Base-by-base conservation (phyloP, 2,797 vertebrate species). In the Neosalanx taihuensis region DNA sequence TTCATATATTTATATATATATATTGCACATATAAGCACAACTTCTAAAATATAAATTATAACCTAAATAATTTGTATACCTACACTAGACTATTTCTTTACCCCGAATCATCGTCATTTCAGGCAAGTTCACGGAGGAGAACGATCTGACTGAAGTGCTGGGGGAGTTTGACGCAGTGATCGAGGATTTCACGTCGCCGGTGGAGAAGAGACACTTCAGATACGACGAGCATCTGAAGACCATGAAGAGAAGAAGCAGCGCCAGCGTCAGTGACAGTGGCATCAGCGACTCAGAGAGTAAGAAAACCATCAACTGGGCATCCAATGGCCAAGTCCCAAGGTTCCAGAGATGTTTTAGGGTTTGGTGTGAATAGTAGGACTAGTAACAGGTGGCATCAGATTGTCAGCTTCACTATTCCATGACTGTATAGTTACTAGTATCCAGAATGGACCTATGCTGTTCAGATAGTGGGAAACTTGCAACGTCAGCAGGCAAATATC, bases 111-210 rank as follows among this genome's bases (percentile, higher is more conserved):
- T 35, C n/a, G 2, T 9, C 0, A 58, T 35, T 69, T 23, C 82
- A 83, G 89, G 85, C 1, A 86, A 66, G n/a, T 84, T 89, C 17
- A 59, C 84, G 0, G 83, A 90, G 18, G 91, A 88, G 15, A 92
- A 89, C 23, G 95, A 90, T 31, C 85, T 98, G 84, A 92, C 78
- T 4, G 96, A 95, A 61, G 96, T 93, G 49, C 88, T 99, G 76
- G 91, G 96, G 0, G 97, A 98, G 88, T 97, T 99, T 33, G 95
- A 98, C 64, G 96, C 96, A 0, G 96, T 98, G 81, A 94, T 99
- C 72, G 95, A 95, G 0, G 96, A 98, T 78, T 96, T 98, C 88
- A 92, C 93, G 41, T 95, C 96, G 12, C 96, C 96, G 46, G 89
- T 94, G 79, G 94, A 94, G 81, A 94, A 94, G 83, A 92, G 95